A percentile compares a stretch with the other conserved stretches of the same genome.
These are phyloP conservation scores for Tipula confusa DNA, from an alignment of 2,888 invertebrate species.

Conservation along the genomic window DNA sequence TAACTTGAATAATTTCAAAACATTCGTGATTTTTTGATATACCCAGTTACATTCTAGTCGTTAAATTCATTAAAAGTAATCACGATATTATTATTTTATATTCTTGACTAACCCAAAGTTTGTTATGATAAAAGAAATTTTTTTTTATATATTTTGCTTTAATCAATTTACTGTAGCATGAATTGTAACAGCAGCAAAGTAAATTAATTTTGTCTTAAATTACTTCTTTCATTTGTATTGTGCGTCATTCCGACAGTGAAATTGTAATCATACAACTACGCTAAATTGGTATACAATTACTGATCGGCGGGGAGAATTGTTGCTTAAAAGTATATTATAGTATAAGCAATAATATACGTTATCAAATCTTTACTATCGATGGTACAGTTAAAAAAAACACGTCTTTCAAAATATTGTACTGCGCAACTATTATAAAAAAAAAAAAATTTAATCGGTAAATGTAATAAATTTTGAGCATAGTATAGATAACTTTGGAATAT, in stretches of 20 bases:
- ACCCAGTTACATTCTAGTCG: neutral
- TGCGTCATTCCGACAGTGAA: neutral
- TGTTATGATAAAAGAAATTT: neutral
- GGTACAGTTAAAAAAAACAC: neutral
- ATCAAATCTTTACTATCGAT: neutral
- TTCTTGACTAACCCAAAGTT: neutral
- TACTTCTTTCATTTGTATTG: neutral
- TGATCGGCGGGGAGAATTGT: neutral
- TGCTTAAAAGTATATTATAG: too few relatives aligned
- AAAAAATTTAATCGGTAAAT: neutral
- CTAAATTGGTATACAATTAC: neutral
- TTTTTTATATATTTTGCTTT: conserved; percentile 12
- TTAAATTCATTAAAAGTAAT: neutral
- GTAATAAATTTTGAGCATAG: conserved; percentile 3
- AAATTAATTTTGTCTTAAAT: neutral
- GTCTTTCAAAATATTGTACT: neutral
- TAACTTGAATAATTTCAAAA: neutral
- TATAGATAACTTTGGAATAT: neutral
- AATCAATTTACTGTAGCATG: conserved; percentile 20
- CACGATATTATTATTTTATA: neutral
- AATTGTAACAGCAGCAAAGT: neutral
- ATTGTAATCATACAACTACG: neutral
- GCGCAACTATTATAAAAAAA: neutral
- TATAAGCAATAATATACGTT: neutral
- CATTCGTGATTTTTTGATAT: neutral